These are phyloP conservation scores for Eulimnadia texana DNA, from an alignment of 1,140 invertebrate genomes.

Conservation along the genomic window DNA sequence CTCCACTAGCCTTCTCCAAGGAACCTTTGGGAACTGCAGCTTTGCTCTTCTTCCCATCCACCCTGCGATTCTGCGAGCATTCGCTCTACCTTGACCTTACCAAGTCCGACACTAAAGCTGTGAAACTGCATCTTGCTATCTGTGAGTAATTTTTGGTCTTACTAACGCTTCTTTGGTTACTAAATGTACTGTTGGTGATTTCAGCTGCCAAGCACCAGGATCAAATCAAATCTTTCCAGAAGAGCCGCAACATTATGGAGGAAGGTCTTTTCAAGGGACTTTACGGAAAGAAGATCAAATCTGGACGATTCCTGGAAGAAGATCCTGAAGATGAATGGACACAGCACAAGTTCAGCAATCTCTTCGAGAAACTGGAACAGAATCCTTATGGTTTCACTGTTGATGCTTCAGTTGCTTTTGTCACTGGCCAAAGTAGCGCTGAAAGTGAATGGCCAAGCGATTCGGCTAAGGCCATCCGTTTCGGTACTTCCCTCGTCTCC, in stretches of 20 bases:
- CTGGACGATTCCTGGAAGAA: not conserved
- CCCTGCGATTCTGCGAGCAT: not conserved
- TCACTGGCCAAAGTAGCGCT: not conserved
- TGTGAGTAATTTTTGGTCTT: conserved; percentile 7
- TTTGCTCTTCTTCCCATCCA: not conserved
- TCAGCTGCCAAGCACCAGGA: not conserved
- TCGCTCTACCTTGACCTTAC: conserved; percentile 11
- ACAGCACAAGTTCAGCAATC: conserved; percentile 1
- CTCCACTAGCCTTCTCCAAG: conserved; percentile 5
- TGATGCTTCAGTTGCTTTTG: not conserved
- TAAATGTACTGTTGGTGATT: too few relatives aligned
- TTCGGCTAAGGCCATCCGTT: not conserved
- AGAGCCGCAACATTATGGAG: not conserved
- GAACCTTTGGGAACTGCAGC: conserved; percentile 1
- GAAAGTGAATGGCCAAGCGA: not conserved
- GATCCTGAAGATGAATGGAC: not conserved
- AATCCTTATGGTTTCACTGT: not conserved
- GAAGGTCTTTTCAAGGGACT: not conserved
- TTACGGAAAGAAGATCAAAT: conserved; percentile 1
- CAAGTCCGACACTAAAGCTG: conserved; percentile 13
- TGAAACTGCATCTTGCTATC: conserved; percentile 5
- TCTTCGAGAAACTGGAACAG: conserved; percentile 5
- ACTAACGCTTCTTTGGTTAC: too few relatives aligned
- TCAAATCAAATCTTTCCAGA: not conserved
- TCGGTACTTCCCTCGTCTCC: not conserved